These are phyloP conservation scores for Thymallus thymallus DNA, from an alignment of 2,113 vertebrate genomes.

Conservation along the genomic window DNA sequence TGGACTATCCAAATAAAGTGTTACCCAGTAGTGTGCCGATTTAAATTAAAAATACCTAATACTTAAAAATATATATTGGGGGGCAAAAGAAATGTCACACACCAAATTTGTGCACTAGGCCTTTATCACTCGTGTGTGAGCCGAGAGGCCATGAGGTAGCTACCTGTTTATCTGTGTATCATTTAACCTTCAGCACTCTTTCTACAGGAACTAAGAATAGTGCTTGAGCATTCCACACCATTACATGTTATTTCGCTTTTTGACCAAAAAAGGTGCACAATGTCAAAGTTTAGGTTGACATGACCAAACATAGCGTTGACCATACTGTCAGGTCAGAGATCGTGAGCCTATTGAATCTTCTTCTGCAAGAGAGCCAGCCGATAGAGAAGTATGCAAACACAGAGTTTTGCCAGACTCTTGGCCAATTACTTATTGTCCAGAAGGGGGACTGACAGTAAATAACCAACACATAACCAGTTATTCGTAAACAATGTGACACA, in stretches of 20 bases:
- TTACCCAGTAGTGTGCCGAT: too few relatives aligned
- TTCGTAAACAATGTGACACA: constrained; percentile 5
- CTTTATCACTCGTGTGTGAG: too few relatives aligned
- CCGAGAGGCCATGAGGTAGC: too few relatives aligned
- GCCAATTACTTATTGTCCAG: not conserved
- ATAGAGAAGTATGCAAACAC: not conserved
- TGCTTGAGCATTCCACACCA: too few relatives aligned
- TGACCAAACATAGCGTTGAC: not conserved
- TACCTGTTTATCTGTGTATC: too few relatives aligned
- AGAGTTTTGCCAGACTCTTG: not conserved
- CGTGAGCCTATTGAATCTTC: not conserved
- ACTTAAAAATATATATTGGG: too few relatives aligned
- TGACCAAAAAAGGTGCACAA: not conserved
- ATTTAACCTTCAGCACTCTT: too few relatives aligned
- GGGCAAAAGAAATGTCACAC: too few relatives aligned
- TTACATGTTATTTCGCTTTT: not conserved
- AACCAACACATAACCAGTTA: not conserved
- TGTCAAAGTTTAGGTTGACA: not conserved
- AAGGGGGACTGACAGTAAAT: constrained; percentile 10
- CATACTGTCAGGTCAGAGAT: not conserved
- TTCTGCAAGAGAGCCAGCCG: not conserved
- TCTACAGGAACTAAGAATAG: too few relatives aligned
- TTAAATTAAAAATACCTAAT: too few relatives aligned
- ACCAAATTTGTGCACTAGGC: too few relatives aligned
- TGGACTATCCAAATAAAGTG: too few relatives aligned